Evolutionary conservation across 2,888 invertebrate genomes (phyloP), one percentile per base, ranked within the genome.

Genomic region (Xestia sexstrigata): DNA sequence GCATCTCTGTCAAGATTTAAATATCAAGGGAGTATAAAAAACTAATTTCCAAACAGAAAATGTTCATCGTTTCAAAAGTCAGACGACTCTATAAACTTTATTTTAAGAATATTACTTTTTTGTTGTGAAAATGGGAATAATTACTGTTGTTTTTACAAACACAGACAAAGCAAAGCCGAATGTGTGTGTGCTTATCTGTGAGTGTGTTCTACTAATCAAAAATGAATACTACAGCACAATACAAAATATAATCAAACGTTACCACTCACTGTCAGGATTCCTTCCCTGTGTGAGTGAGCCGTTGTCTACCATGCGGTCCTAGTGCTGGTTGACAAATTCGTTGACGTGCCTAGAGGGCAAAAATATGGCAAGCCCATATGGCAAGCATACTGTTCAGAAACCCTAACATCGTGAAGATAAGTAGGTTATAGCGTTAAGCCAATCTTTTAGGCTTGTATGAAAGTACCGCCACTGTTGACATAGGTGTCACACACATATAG

Each of bases 1-100:
- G 6, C 35, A 80, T 42, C 52, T 42, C 74, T 82, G 83, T 82
- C 82, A 73, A 72, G 26, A 65, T 69, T 63, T 9, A 66, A 65
- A 62, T 49, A 62, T 70, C 65, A 42, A 5, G 2, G n/a, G 55
- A 60, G 39, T 42, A n/a, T n/a, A 15, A 73, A 68, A 68, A 47
- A 66, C 23, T 15, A 20, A 26, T 26, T 17, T 9, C 8, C 45
- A n/a, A 39, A 49, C 26, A 69, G 2, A 58, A 55, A n/a, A 35
- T 26, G 5, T 1, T 23, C 13, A n/a, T 13, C 8, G 47, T 5
- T 39, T 58, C 23, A 35, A 47, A 15, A 35, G n/a, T 30, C 11
- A 4, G 4, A 30, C 13, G 30, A 35, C 4, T 35, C 13, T 35
- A 71, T 65, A 26, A n/a, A 52, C 23, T 52, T 69, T 69, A n/a